Base-by-base conservation (phyloP, 1,140 invertebrate species). In the Drosophila rhopaloa region DNA sequence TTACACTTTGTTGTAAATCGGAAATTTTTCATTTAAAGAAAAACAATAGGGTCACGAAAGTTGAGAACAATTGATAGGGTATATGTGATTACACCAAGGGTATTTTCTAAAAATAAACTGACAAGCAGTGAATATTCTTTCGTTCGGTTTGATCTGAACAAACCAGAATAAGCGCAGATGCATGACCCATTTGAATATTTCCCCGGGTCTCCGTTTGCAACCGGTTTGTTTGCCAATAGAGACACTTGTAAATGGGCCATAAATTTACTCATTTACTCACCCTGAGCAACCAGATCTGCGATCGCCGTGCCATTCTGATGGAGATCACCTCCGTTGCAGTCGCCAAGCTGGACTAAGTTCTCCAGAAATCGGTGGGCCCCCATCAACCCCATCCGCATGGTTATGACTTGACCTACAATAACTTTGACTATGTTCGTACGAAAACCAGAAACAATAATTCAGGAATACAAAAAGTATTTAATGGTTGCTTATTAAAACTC, bases 181-280 rank as follows among this genome's bases (percentile, higher is more conserved):
- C 32, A 35, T 37, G 50, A 37, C 50, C 50, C 7, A 53, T 53
- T 37, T 53, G 14, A 37, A 10, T 37, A 10, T 5, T 53, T 19
- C 32, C 14, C 50, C 37, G 11, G 3, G 1, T 6, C n/a, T 19
- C 9, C n/a, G 7, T 10, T 19, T 19, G 29, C 50, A 53, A 37
- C 50, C 50, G 50, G 50, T 53, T 53, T 51, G 48, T 35, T 51
- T 35, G 29, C 48, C 48, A 1, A 5, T 4, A 16, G n/a, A 14
- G 29, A 32, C n/a, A 50, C n/a, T 35, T 35, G n/a, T 32, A 16
- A 51, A 37, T 53, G 50, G 50, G 32, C 50, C 50, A 51, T 53
- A 35, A 51, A 51, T 53, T 4, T 24, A 24, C 32, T 19, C 32
- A 37, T 37, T 53, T 19, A 53, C 50, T 53, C 32, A 53, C 50